Conservation (phyloP, 1,140 invertebrate genomes). For the Aphidius ervi region DNA sequence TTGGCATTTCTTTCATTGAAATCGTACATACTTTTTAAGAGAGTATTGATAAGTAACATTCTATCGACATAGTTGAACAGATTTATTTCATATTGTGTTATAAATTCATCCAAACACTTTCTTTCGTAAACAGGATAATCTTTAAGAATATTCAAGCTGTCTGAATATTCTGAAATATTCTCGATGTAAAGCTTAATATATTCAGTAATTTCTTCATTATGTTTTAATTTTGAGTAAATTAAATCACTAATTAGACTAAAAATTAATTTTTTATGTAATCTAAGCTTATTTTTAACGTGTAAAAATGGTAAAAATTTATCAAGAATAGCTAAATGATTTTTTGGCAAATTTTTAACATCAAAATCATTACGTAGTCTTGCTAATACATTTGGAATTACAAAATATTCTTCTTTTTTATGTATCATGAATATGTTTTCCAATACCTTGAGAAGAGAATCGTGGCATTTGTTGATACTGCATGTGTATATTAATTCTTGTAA, state of each 20-base stretch:
- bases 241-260: slow-evolving; percentile 24
- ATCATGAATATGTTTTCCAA: slow-evolving; percentile 31
- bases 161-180: background rate
- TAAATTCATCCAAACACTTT: slow-evolving; percentile 24
- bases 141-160: slow-evolving; percentile 23
- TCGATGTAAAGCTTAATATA: slow-evolving; percentile 22
- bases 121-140: slow-evolving; percentile 29
- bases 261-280: no score
- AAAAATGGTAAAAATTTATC: slow-evolving; percentile 26
- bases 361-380: slow-evolving; percentile 21
- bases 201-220: slow-evolving; percentile 11
- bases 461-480: slow-evolving; percentile 38
- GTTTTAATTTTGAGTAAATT: slow-evolving; percentile 22
- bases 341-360: slow-evolving; percentile 17
- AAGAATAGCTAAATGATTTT: slow-evolving; percentile 26
- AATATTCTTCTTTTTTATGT: slow-evolving; percentile 35
- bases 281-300: slow-evolving; percentile 23
- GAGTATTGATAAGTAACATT: no score
- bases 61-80: slow-evolving; percentile 14
- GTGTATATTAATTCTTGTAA: slow-evolving; percentile 32
- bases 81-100: slow-evolving; percentile 8
- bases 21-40: slow-evolving; percentile 27
- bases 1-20: slow-evolving; percentile 28
- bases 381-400: slow-evolving; percentile 16
- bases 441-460: slow-evolving; percentile 28